A percentile compares a stretch with the other conserved stretches of the same genome.
Conservation (phyloP, 2,797 vertebrate genomes). For the Xenentodon cancila region DNA sequence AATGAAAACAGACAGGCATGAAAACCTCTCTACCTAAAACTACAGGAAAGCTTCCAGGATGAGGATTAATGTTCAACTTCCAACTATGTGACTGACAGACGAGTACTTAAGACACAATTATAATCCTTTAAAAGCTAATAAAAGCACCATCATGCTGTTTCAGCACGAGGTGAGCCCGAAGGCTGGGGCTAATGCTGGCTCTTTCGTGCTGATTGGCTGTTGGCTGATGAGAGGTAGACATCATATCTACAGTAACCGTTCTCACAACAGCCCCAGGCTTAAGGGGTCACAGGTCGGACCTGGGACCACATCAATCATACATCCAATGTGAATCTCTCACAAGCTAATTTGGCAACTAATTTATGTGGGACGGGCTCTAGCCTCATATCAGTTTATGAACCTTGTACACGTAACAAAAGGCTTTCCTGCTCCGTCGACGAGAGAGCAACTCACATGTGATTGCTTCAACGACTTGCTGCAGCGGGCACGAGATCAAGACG, state of each 20-base stretch:
- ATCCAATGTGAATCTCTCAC: slow-evolving; percentile 37
- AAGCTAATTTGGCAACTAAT: slow-evolving; percentile 60
- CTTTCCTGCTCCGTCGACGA: slow-evolving; percentile 58
- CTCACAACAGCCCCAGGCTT: slow-evolving; percentile 60
- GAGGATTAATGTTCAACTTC: slow-evolving; percentile 79
- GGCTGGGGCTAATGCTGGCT: slow-evolving; percentile 32
- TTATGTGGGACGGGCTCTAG: slow-evolving; percentile 50
- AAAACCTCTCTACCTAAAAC: slow-evolving; percentile 76
- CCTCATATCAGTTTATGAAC: slow-evolving; percentile 44
- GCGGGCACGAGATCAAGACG: slow-evolving; percentile 63
- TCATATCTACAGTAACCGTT: slow-evolving; percentile 56
- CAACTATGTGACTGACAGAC: slow-evolving; percentile 79
- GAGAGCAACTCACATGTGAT: slow-evolving; percentile 44
- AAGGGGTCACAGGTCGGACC: slow-evolving; percentile 57
- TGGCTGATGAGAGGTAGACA: slow-evolving; percentile 59
- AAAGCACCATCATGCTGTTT: slow-evolving; percentile 73
- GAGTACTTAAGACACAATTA: slow-evolving; percentile 81
- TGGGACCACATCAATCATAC: slow-evolving; percentile 66
- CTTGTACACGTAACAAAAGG: slow-evolving; percentile 48
- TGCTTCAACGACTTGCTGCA: slow-evolving; percentile 35
- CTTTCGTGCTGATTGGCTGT: slow-evolving; percentile 55
- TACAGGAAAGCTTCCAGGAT: slow-evolving; percentile 73
- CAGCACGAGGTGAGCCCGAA: slow-evolving; percentile 47
- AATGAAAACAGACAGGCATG: slow-evolving; percentile 46
- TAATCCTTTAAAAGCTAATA: slow-evolving; percentile 81